Percentiles rank a stretch among this genome's conserved stretches.
Evolutionary conservation across 2,888 invertebrate species (phyloP).

Genomic region (Acanthoscelides obtectus): DNA sequence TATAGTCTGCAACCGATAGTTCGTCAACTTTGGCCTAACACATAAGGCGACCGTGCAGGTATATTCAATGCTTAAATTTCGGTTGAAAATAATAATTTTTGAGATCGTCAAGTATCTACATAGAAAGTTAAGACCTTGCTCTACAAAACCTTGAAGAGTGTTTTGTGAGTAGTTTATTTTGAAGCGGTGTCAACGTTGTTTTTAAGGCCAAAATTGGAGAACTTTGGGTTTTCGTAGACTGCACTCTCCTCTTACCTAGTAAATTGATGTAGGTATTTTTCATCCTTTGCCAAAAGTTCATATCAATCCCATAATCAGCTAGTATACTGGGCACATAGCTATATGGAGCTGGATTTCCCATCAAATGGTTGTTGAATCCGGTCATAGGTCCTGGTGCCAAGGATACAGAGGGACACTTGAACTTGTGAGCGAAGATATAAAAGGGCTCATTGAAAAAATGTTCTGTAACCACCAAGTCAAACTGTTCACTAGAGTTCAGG

Average conservation of each 20-base stretch:
- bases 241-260: conserved; percentile 11
- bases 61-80: too few species aligned
- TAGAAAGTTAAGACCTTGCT: too few species aligned
- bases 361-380: conserved; percentile 38
- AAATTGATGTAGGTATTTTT: conserved; percentile 45
- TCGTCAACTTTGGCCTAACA: too few species aligned
- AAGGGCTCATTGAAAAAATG: conserved; percentile 33
- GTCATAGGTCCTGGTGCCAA: conserved; percentile 14
- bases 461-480: conserved; percentile 36
- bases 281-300: conserved; percentile 52
- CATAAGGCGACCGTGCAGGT: too few species aligned
- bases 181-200: too few species aligned
- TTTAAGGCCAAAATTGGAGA: too few species aligned
- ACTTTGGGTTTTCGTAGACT: too few species aligned
- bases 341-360: conserved; percentile 48
- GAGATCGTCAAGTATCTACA: too few species aligned
- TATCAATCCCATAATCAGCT: conserved; percentile 41
- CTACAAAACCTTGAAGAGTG: too few species aligned
- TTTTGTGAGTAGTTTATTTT: too few species aligned
- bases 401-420: conserved; percentile 16
- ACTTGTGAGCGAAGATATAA: conserved; percentile 12
- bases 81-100: too few species aligned
- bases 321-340: conserved; percentile 50
- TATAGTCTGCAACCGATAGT: too few species aligned
- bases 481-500: conserved; percentile 27